A percentile compares a stretch with the other conserved stretches of the same genome.
Evolutionary conservation across 1,140 invertebrate genomes (phyloP).

Genomic region (Calliphora vicina): DNA sequence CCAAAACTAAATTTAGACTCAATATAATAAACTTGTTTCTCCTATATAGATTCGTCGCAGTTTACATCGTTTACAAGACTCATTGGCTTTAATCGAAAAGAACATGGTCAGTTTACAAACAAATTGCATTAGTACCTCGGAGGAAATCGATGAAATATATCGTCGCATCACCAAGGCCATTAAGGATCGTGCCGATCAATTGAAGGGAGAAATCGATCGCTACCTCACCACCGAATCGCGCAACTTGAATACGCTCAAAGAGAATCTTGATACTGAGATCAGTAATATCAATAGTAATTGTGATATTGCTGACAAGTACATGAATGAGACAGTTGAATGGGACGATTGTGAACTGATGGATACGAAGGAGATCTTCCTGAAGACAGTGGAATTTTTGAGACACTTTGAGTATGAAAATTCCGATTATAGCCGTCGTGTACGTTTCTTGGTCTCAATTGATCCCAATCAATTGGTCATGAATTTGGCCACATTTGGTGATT

Average conservation of each 20-base stretch:
- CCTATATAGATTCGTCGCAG: conserved; percentile 74
- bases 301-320: conserved; percentile 94
- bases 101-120: conserved; percentile 83
- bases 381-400: conserved; percentile 91
- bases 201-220: conserved; percentile 88
- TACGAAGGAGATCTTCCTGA: conserved; percentile 92
- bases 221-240: conserved; percentile 85
- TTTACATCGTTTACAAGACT: conserved; percentile 85
- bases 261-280: conserved; percentile 91
- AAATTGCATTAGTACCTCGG: conserved; percentile 84
- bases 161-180: conserved; percentile 87
- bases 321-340: conserved; percentile 86
- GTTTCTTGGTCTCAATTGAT: conserved; percentile 87
- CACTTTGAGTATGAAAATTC: conserved; percentile 92
- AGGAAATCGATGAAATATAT: conserved; percentile 92
- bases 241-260: conserved; percentile 85
- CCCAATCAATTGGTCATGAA: conserved; percentile 88
- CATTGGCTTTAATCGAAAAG: conserved; percentile 82
- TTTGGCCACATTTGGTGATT: conserved; percentile 84
- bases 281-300: conserved; percentile 93
- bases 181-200: conserved; percentile 88
- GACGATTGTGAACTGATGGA: conserved; percentile 90
- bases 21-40: background rate
- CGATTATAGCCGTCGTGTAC: conserved; percentile 84
- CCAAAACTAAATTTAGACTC: background rate